These are phyloP conservation scores for Elymnias hypermnestra DNA, from an alignment of 1,140 invertebrate genomes.

Conservation along the genomic window DNA sequence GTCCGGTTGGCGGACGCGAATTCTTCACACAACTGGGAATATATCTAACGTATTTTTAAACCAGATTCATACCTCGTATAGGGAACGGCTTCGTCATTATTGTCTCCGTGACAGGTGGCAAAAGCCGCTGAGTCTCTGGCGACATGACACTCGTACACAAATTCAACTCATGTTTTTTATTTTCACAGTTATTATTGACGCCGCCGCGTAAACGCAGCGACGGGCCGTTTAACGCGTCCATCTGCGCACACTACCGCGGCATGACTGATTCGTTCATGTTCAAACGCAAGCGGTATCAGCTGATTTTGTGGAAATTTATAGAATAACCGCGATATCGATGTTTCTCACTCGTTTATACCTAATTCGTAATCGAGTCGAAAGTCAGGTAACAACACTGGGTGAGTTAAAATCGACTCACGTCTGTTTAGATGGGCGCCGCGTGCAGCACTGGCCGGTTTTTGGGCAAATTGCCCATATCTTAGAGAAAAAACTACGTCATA, in stretches of 20 bases:
- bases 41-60: too few species aligned
- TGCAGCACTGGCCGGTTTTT: slow-evolving; percentile 31
- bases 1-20: too few species aligned
- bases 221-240: slow-evolving; percentile 72
- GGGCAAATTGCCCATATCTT: slow-evolving; percentile 35
- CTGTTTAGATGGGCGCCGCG: slow-evolving; percentile 13
- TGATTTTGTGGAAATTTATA: slow-evolving; percentile 41
- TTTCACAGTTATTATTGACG: slow-evolving; percentile 69
- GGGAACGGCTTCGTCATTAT: slow-evolving; percentile 92
- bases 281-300: slow-evolving; percentile 31
- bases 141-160: slow-evolving; percentile 81
- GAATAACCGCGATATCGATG: slow-evolving; percentile 7
- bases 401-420: slow-evolving; percentile 9
- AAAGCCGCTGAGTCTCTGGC: slow-evolving; percentile 78
- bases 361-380: slow-evolving; percentile 4
- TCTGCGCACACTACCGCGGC: slow-evolving; percentile 49
- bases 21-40: too few species aligned
- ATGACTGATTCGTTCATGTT: slow-evolving; percentile 43
- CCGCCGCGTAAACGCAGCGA: slow-evolving; percentile 78
- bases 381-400: slow-evolving; percentile 2
- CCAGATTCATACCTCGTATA: slow-evolving; percentile 80
- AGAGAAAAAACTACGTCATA: slow-evolving; percentile 24
- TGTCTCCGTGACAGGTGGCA: slow-evolving; percentile 86
- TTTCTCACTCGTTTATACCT: too few species aligned
- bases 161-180: slow-evolving; percentile 76